A percentile compares a stretch with the other conserved stretches of the same genome.
Conservation (phyloP, 2,113 vertebrate genomes). For the Upupa epops region DNA sequence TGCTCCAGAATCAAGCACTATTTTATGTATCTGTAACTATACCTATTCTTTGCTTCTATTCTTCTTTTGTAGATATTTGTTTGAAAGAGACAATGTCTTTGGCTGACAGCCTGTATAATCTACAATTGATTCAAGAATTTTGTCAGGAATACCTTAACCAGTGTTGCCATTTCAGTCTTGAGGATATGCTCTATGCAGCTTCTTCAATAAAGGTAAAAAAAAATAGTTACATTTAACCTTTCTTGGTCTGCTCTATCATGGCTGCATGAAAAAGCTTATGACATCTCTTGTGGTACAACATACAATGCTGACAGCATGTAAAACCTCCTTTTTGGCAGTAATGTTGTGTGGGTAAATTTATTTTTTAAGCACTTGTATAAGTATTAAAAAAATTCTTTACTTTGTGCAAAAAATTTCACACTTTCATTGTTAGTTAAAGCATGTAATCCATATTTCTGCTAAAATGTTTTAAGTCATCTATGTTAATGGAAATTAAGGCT, state of each 20-base stretch:
- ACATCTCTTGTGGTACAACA: neutral
- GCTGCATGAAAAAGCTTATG: neutral
- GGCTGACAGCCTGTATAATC: constrained; percentile 93
- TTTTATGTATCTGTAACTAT: neutral
- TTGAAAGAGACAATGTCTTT: constrained; percentile 95
- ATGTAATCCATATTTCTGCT: neutral
- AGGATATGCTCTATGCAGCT: constrained; percentile 95
- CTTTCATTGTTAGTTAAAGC: neutral
- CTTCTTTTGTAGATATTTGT: constrained; percentile 85
- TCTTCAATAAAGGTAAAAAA: constrained; percentile 90
- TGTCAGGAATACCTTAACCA: constrained; percentile 91
- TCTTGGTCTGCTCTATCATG: too few species aligned
- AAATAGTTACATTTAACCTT: too few species aligned
- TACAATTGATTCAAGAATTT: constrained; percentile 94
- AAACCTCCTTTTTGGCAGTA: neutral
- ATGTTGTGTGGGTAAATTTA: neutral
- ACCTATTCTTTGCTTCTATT: neutral
- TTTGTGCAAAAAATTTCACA: neutral
- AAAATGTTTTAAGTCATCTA: neutral
- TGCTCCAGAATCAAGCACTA: neutral
- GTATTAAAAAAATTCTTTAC: neutral
- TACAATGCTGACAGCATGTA: neutral
- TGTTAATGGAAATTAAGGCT: neutral
- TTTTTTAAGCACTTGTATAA: neutral
- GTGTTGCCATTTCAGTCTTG: constrained; percentile 94